Evolutionary conservation across 1,140 invertebrate species (phyloP).

Genomic region (Condylostylus longicornis): DNA sequence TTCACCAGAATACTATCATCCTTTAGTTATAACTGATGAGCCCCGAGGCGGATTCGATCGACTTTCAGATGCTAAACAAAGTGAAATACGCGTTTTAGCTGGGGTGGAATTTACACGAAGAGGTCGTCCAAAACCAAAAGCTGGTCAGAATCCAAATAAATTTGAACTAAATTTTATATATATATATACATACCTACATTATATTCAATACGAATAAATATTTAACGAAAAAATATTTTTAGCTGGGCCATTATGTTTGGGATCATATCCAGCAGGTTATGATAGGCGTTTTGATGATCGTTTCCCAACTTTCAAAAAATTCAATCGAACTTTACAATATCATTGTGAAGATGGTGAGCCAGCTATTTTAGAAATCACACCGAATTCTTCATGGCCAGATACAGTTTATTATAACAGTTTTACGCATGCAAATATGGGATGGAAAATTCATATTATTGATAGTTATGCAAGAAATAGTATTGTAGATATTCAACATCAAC

Average conservation of each 20-base stretch:
- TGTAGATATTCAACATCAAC: conserved; percentile 1
- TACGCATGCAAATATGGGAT: conserved; percentile 80
- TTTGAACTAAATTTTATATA: too few relatives aligned
- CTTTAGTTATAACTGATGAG: conserved; percentile 80
- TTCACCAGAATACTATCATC: conserved; percentile 76
- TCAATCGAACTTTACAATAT: conserved; percentile 55
- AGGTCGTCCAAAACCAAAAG: conserved; percentile 58
- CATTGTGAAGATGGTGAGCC: conserved; percentile 54
- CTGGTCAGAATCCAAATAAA: conserved; percentile 43
- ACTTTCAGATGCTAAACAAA: conserved; percentile 52
- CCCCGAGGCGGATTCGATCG: conserved; percentile 65
- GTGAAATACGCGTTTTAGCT: conserved; percentile 60
- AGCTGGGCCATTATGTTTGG: conserved; percentile 65
- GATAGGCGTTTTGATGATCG: conserved; percentile 67
- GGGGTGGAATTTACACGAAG: conserved; percentile 70
- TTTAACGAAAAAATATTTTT: conserved; percentile 16
- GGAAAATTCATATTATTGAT: conserved; percentile 76
- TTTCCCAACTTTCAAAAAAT: conserved; percentile 65
- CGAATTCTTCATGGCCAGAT: conserved; percentile 83
- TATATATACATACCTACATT: conserved; percentile 1
- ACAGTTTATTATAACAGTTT: conserved; percentile 88
- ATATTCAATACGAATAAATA: background rate
- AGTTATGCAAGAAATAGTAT: conserved; percentile 34
- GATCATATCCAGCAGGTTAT: conserved; percentile 42
- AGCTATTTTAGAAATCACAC: conserved; percentile 62